Evolutionary conservation across 2,113 vertebrate species (phyloP).

Genomic region (Atrichornis clamosus): DNA sequence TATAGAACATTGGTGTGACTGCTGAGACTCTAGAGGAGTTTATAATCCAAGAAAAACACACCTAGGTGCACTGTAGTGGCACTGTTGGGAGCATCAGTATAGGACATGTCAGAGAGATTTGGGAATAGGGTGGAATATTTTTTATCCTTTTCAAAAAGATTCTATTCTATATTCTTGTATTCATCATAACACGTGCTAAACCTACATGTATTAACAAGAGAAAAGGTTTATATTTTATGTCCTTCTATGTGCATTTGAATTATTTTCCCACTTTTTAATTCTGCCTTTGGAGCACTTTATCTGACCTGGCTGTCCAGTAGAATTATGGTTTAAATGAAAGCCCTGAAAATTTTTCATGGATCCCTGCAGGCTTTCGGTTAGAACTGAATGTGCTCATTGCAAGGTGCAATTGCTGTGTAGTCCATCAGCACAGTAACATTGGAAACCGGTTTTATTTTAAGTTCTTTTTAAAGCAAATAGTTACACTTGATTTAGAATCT

Average conservation of each 20-base stretch:
- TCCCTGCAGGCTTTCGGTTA: neutral
- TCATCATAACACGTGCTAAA: neutral
- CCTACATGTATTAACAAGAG: neutral
- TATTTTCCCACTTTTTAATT: neutral
- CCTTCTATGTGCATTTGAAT: neutral
- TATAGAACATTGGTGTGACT: neutral
- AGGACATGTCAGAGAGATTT: neutral
- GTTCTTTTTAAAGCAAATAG: neutral
- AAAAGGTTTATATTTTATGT: neutral
- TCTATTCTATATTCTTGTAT: neutral
- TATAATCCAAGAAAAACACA: neutral
- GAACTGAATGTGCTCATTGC: neutral
- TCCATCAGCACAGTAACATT: neutral
- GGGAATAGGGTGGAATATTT: neutral
- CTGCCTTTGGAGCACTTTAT: neutral
- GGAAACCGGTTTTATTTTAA: neutral
- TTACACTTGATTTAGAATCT: neutral
- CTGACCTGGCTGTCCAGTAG: neutral
- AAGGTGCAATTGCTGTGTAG: neutral
- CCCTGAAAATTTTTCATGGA: neutral
- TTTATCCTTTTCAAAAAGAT: neutral
- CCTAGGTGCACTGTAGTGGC: fast-evolving
- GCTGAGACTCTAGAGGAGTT: neutral
- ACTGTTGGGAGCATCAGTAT: neutral
- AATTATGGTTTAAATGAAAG: constrained; percentile 16